Base-by-base conservation (phyloP, 2,113 vertebrate species). In the Hucho hucho region DNA sequence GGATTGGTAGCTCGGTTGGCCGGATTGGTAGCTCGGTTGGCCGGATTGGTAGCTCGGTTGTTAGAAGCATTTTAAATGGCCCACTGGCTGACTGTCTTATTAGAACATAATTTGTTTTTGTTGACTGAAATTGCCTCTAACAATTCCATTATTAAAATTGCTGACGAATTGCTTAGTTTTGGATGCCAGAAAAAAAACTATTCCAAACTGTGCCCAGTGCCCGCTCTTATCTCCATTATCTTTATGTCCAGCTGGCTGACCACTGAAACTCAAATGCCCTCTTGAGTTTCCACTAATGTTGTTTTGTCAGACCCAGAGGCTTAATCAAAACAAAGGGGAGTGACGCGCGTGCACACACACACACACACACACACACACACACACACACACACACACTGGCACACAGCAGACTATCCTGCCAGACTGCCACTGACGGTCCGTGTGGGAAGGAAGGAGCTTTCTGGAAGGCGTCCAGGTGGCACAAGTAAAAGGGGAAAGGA, bases 401-500 rank as follows among this genome's bases (percentile, higher is more conserved):
- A 83, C 79, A 49, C 75, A 25, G 53, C 5, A 20, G 53, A 56
- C 7, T 29, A 25, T 14, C 12, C 26, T 29, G 26, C 24, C 24
- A 25, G 22, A 2, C 80, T 81, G 80, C 75, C 46, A 46, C 79
- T 81, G 81, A 75, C 20, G 14, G 18, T 9, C 71, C 4, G 12
- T 53, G 47, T 9, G 13, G 47, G 47, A 53, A 22, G 28, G 46
- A 46, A 43, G 66, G 53, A 61, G 32, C 72, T 22, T 73, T 75
- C 73, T 87, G 86, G 86, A 89, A 64, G 73, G 12, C 69, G 79
- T 88, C 87, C 89, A 89, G 75, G 89, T 90, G 87, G 81, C 83
- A 74, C 70, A 22, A 68, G 80, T 81, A 73, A 76, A 82, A 79
- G 47, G 68, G 77, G 66, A 73, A 32, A 79, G 79, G 13, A 71